Conservation (phyloP, 2,113 vertebrate species). For the Vulpes lagopus region DNA sequence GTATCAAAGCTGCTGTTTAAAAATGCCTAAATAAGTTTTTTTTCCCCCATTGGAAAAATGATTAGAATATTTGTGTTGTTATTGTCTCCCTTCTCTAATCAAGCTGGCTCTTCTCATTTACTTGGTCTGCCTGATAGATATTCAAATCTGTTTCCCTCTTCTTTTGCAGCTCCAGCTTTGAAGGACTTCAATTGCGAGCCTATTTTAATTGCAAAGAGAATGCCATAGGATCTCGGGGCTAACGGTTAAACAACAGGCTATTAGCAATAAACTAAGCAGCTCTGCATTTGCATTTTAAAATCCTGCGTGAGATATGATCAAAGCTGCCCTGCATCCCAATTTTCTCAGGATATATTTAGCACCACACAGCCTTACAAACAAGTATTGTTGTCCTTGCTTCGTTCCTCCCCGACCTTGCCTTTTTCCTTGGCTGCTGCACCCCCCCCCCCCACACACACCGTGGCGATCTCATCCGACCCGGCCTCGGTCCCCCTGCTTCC, state of each 20-base stretch:
- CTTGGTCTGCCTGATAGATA: conserved; percentile 1
- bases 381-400: background rate
- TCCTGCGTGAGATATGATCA: conserved; percentile 17
- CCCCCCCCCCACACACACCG: no score
- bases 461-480: background rate
- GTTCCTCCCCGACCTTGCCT: background rate
- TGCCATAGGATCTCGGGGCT: conserved; percentile 19
- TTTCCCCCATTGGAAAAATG: background rate
- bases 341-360: conserved; percentile 60
- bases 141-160: conserved; percentile 11
- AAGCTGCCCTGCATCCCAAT: background rate
- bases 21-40: background rate
- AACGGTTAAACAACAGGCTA: conserved; percentile 45
- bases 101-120: background rate
- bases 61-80: conserved; percentile 16
- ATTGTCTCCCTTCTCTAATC: conserved; percentile 12
- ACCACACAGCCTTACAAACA: background rate
- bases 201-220: conserved; percentile 65
- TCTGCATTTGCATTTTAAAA: conserved; percentile 67
- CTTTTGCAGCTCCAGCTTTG: conserved; percentile 20
- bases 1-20: background rate
- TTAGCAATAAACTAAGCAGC: conserved; percentile 52
- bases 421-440: background rate
- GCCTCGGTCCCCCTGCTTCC: background rate
- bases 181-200: conserved; percentile 15